Percentiles rank a stretch among this genome's conserved stretches.
These are phyloP conservation scores for Nannoperca australis DNA, from an alignment of 2,797 vertebrate genomes.

Conservation along the genomic window DNA sequence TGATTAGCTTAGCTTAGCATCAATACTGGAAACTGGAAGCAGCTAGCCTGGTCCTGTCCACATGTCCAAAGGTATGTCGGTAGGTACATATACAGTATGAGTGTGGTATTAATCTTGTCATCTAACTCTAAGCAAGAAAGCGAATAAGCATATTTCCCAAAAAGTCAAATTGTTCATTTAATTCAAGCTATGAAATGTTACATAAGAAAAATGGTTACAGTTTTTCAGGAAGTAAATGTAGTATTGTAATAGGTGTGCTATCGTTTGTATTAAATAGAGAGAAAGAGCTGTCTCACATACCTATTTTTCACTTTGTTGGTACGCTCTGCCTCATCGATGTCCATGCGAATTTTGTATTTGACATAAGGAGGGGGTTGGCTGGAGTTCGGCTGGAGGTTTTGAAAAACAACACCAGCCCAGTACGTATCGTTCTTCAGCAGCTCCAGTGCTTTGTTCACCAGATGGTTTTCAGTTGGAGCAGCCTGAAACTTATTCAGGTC, in stretches of 20 bases:
- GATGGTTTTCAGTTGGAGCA: slow-evolving; percentile 83
- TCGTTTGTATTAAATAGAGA: background rate
- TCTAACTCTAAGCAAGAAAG: background rate
- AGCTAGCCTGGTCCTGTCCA: background rate
- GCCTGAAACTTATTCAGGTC: slow-evolving; percentile 95
- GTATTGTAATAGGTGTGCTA: background rate
- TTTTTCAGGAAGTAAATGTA: background rate
- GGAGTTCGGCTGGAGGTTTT: slow-evolving; percentile 81
- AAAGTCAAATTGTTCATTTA: background rate
- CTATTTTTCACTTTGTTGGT: slow-evolving; percentile 90
- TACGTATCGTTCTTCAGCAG: slow-evolving; percentile 90
- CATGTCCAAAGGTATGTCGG: too few relatives aligned
- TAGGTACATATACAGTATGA: background rate
- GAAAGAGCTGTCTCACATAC: slow-evolving; percentile 77
- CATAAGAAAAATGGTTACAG: background rate
- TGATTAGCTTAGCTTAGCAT: background rate
- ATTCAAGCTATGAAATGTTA: background rate
- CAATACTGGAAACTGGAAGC: background rate
- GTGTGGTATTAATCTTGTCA: background rate
- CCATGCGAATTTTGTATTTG: slow-evolving; percentile 98
- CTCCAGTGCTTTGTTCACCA: slow-evolving; percentile 90
- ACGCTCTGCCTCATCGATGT: slow-evolving; percentile 92
- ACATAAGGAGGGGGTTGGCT: slow-evolving; percentile 86
- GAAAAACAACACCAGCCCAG: slow-evolving; percentile 95
- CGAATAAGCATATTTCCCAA: background rate